Base-by-base conservation (phyloP, 2,888 invertebrate species). In the Papilio protenor region DNA sequence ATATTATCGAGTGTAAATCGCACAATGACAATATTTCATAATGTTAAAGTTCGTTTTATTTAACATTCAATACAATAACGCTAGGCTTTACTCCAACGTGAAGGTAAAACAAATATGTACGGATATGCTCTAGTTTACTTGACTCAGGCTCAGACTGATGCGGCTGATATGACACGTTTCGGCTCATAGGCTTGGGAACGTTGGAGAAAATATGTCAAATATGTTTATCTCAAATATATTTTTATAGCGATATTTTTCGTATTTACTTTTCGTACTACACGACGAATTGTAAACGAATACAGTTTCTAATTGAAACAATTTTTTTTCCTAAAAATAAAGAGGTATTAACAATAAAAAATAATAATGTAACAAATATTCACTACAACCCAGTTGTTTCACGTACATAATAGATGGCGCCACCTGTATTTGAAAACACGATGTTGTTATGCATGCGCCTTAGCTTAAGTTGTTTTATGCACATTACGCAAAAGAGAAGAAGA, bases 141-240 rank as follows among this genome's bases (percentile, higher is more conserved):
- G 21, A 69, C 45, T 12, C 66, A 21, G 66, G 14, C 66, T 69
- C 12, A 21, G 66, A 45, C 14, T 45, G 66, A 69, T 69, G 66
- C 12, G n/a, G 66, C 66, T 45, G 66, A 69, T 69, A 69, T 1
- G 66, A 69, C 66, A 69, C 66, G 66, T 69, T n/a, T 45, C 40
- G 45, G 66, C n/a, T 45, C 66, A 16, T 16, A 69, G 66, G 45
- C 12, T 69, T n/a, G 18, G 12, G 33, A 64, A 16, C 18, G n/a
- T 40, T 40, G 18, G n/a, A 18, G 64, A 66, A 66, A 66, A 66
- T 40, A 45, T 18, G 64, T 64, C 64, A 40, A 64, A 40, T 18
- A 64, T 8, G 40, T 40, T 40, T 45, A 45, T 40, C 40, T n/a
- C 45, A 45, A 40, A 45, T 45, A 45, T 45, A 12, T 40, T 45